phyloP scores from a whole-genome alignment of 2,797 vertebrate genomes.

The Coreius guichenoti region DNA sequence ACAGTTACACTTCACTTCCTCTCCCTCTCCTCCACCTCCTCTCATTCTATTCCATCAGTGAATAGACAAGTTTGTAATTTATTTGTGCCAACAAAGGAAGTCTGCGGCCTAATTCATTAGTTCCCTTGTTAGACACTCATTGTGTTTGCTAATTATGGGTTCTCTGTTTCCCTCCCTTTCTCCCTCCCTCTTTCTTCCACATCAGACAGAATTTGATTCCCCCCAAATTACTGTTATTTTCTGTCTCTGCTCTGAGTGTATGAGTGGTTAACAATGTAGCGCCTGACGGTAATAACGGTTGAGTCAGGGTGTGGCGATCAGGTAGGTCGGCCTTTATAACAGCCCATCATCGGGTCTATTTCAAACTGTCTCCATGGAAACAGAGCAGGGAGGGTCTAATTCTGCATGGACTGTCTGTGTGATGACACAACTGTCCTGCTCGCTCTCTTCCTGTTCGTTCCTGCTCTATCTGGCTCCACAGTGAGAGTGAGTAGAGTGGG shows the following conservation, averaged over 20 bases:
- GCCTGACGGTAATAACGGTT: conserved; percentile 5
- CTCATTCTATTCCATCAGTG: conserved; percentile 50
- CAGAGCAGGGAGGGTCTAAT: conserved; percentile 59
- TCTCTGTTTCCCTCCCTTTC: conserved; percentile 20
- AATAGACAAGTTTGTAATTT: conserved; percentile 60
- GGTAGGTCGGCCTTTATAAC: conserved; percentile 36
- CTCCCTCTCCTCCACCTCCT: conserved; percentile 60
- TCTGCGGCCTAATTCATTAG: conserved; percentile 63
- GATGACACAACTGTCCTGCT: conserved; percentile 37
- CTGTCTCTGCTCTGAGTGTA: conserved; percentile 29
- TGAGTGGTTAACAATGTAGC: conserved; percentile 22
- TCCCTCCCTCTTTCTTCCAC: conserved; percentile 9
- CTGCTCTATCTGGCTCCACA: conserved; percentile 55
- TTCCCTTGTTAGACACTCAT: conserved; percentile 62
- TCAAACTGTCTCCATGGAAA: conserved; percentile 66
- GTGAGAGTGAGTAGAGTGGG: conserved; percentile 60
- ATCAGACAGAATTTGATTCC: conserved; percentile 28
- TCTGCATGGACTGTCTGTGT: conserved; percentile 35
- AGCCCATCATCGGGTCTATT: conserved; percentile 26
- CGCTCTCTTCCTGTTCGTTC: conserved; percentile 9
- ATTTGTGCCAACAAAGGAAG: conserved; percentile 57
- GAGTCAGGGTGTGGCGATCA: conserved; percentile 37
- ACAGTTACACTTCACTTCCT: conserved; percentile 48
- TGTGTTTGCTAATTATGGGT: conserved; percentile 69
- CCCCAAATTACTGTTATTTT: conserved; percentile 55